phyloP scores from a whole-genome alignment of 2,888 invertebrate genomes.

The Folsomia candida region DNA sequence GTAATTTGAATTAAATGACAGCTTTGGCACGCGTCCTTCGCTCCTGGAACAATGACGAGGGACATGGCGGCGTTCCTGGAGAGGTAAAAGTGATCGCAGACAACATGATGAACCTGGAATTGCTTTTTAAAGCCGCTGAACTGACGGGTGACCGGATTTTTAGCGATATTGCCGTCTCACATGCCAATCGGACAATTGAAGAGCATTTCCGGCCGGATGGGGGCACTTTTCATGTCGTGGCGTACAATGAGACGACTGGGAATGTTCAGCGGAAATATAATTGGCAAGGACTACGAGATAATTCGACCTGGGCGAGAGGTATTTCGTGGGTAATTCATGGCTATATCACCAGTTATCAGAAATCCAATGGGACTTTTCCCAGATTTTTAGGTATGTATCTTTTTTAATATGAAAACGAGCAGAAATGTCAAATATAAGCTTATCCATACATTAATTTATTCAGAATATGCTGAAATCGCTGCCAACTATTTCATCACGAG shows the following conservation, averaged over 20 bases:
- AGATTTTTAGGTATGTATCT: not conserved
- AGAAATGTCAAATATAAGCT: not conserved
- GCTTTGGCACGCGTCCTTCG: slow-evolving; percentile 35
- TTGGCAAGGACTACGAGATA: slow-evolving; percentile 39
- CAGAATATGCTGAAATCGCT: slow-evolving; percentile 31
- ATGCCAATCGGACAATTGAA: slow-evolving; percentile 41
- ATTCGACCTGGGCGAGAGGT: slow-evolving; percentile 47
- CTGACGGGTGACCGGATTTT: slow-evolving; percentile 35
- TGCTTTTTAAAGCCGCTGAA: slow-evolving; percentile 37
- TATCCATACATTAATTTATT: slow-evolving; percentile 17
- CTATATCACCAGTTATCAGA: slow-evolving; percentile 33
- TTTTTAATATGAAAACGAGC: not conserved
- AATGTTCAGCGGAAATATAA: slow-evolving; percentile 39
- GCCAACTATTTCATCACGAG: slow-evolving; percentile 34
- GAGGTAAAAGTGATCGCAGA: slow-evolving; percentile 46
- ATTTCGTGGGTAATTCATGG: slow-evolving; percentile 46
- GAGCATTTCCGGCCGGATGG: slow-evolving; percentile 44
- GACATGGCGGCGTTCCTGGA: slow-evolving; percentile 15
- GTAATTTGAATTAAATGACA: slow-evolving; percentile 2
- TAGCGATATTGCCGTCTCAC: slow-evolving; percentile 34
- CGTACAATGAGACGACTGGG: slow-evolving; percentile 39
- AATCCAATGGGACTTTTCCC: slow-evolving; percentile 17
- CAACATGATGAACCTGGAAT: slow-evolving; percentile 50
- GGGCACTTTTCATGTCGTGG: slow-evolving; percentile 43
- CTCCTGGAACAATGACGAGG: slow-evolving; percentile 42